Evolutionary conservation across 2,113 vertebrate species (phyloP).

Genomic region (Chloropsis cyanopogon): DNA sequence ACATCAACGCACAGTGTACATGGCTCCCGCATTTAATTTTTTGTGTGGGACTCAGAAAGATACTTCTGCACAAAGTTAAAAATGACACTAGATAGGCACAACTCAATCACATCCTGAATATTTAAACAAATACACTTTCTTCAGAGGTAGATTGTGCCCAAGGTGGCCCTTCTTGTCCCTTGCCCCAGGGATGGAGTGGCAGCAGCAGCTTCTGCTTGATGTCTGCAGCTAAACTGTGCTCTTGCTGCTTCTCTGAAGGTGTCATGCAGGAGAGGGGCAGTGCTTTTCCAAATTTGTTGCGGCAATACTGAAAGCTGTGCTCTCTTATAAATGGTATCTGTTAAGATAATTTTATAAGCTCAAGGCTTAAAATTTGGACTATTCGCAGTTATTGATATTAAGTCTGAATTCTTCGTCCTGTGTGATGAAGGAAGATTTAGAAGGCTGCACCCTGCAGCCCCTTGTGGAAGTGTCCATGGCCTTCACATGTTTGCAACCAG

Average conservation of each 20-base stretch:
- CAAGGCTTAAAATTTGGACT: not conserved
- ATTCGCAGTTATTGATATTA: not conserved
- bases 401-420: not conserved
- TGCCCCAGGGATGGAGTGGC: not conserved
- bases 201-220: not conserved
- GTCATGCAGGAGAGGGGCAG: not conserved
- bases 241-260: not conserved
- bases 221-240: not conserved
- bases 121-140: not conserved
- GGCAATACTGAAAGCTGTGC: not conserved
- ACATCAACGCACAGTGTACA: rapidly evolving
- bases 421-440: not conserved
- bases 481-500: not conserved
- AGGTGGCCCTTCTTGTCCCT: not conserved
- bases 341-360: not conserved
- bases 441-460: not conserved
- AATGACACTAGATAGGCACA: not conserved
- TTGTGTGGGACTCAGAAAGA: not conserved
- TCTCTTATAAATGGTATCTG: not conserved
- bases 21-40: not conserved
- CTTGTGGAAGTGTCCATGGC: not conserved
- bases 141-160: not conserved
- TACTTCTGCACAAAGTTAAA: not conserved
- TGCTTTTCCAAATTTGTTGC: not conserved
- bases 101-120: not conserved